Percentiles rank a stretch among this genome's conserved stretches.
Conservation (phyloP, 2,888 invertebrate genomes). For the Xanthorhoe spadicearia region DNA sequence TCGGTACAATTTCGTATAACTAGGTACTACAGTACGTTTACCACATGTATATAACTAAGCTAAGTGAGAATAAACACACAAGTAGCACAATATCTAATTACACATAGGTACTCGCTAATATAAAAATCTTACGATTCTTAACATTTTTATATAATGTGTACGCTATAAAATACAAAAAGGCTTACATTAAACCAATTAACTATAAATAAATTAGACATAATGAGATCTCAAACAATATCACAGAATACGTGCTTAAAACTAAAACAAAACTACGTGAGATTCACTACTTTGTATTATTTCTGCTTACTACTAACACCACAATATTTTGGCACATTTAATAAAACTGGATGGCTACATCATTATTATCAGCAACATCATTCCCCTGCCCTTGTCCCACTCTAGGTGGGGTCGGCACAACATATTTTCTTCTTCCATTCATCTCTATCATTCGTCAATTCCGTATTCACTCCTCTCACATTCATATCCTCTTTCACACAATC, state of each 20-base stretch:
- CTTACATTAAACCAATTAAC: constrained; percentile 1
- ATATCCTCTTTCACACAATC: too few relatives aligned
- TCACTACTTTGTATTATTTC: not conserved
- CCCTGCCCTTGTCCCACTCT: too few relatives aligned
- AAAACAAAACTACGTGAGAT: constrained; percentile 12
- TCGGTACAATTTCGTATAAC: constrained; percentile 32
- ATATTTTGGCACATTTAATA: constrained; percentile 1
- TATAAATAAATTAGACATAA: constrained; percentile 25
- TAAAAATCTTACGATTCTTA: not conserved
- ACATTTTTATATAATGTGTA: not conserved
- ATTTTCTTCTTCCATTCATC: too few relatives aligned
- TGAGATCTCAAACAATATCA: constrained; percentile 60
- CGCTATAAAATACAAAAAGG: not conserved
- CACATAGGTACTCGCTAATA: not conserved
- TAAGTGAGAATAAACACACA: constrained; percentile 1
- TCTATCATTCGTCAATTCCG: too few relatives aligned
- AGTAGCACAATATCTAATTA: constrained; percentile 1
- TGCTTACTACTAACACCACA: not conserved
- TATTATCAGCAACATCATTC: not conserved
- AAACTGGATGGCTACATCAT: constrained; percentile 3
- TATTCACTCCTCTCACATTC: too few relatives aligned
- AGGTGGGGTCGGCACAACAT: too few relatives aligned
- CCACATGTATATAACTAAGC: constrained; percentile 22
- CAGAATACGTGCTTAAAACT: constrained; percentile 42
- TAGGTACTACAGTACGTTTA: constrained; percentile 30